Percentiles rank a stretch among this genome's conserved stretches.
Conservation (phyloP, 2,113 vertebrate genomes). For the Seriola dumerili region DNA sequence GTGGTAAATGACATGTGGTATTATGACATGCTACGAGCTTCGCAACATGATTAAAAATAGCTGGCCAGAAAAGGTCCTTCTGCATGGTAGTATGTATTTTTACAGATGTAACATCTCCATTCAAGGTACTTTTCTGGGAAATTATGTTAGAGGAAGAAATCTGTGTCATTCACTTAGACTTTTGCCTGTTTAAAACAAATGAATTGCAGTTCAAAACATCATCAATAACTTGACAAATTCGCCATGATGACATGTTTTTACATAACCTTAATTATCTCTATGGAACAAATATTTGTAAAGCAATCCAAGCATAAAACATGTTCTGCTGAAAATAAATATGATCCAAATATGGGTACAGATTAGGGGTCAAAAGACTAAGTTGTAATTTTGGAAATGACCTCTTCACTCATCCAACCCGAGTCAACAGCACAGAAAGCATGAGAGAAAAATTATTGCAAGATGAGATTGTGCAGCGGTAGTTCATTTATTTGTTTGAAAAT, state of each 20-base stretch:
- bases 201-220: not conserved
- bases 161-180: not conserved
- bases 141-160: not conserved
- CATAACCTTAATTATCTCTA: not conserved
- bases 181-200: not conserved
- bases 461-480: conserved; percentile 3
- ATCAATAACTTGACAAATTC: not conserved
- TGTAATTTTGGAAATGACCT: conserved; percentile 42
- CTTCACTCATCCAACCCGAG: not conserved
- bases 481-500: not conserved
- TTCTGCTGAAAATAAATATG: conserved; percentile 2
- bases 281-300: not conserved
- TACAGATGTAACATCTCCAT: not conserved
- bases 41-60: not conserved
- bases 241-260: not conserved
- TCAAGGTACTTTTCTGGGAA: not conserved
- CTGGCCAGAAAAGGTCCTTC: not conserved
- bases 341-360: conserved; percentile 22
- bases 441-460: not conserved
- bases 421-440: not conserved
- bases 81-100: not conserved
- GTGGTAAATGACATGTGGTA: not conserved
- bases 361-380: conserved; percentile 20
- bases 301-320: not conserved
- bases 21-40: conserved; percentile 1